phyloP scores from a whole-genome alignment of 2,797 vertebrate species.

The Typhlichthys eigenmanni region DNA sequence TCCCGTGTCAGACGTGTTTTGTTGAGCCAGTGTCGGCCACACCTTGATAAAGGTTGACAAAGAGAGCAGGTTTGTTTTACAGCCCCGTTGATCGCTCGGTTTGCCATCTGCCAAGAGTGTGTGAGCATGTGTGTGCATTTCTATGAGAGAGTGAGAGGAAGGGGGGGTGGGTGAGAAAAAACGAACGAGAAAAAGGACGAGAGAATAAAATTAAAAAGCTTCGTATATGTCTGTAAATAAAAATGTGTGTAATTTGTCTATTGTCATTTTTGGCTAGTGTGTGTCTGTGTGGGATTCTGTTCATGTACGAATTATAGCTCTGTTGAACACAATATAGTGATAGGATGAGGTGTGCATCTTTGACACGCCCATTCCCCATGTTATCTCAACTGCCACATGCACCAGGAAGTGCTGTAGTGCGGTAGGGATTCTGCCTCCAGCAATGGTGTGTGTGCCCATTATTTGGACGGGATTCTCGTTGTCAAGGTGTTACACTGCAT shows the following conservation, averaged over 20 bases:
- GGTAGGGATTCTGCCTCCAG: conserved; percentile 68
- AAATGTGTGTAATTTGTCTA: background rate
- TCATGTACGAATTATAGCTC: background rate
- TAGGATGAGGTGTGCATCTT: conserved; percentile 43
- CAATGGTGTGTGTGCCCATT: conserved; percentile 70
- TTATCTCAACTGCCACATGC: conserved; percentile 60
- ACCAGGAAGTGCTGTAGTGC: conserved; percentile 68
- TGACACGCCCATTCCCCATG: conserved; percentile 63
- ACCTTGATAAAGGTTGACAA: conserved; percentile 79
- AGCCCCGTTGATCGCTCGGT: conserved; percentile 66
- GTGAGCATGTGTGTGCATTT: conserved; percentile 2
- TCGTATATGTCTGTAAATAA: conserved; percentile 16
- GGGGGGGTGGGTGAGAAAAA: conserved; percentile 1
- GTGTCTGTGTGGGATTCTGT: conserved; percentile 2
- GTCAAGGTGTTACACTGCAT: conserved; percentile 62
- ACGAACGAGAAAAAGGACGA: no score
- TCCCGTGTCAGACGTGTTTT: conserved; percentile 57
- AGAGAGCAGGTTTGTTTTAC: conserved; percentile 81
- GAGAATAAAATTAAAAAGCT: no score
- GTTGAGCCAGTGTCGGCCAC: conserved; percentile 70
- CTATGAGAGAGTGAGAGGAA: conserved; percentile 7
- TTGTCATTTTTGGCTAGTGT: background rate
- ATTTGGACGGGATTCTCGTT: conserved; percentile 67
- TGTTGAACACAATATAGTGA: conserved; percentile 25
- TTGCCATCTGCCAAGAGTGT: conserved; percentile 72